These are phyloP conservation scores for Cephus nigrinus DNA, from an alignment of 2,888 invertebrate species.

Conservation along the genomic window DNA sequence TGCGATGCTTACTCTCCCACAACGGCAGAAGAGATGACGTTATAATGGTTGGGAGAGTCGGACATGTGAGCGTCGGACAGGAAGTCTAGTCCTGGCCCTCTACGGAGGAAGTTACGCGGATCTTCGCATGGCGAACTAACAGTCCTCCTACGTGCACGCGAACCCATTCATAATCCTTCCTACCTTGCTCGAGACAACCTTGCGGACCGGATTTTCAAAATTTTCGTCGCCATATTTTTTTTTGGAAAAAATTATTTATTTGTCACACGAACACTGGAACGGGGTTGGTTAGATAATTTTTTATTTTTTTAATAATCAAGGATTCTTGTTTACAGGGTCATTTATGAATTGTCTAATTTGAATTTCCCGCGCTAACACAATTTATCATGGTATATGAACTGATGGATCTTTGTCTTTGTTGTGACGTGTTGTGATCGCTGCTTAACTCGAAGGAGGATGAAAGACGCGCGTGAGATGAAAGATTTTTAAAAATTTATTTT, in stretches of 20 bases:
- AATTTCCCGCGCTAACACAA: conserved; percentile 27
- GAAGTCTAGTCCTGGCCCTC: conserved; percentile 47
- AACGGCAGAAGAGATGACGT: conserved; percentile 63
- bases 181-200: too few species aligned
- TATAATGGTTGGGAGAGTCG: conserved; percentile 61
- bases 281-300: too few species aligned
- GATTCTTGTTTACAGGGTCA: conserved; percentile 45
- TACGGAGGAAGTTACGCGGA: conserved; percentile 57
- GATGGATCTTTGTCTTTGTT: too few species aligned
- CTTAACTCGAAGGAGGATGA: too few species aligned
- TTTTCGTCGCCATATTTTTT: too few species aligned
- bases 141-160: conserved; percentile 63
- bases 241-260: too few species aligned
- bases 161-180: conserved; percentile 46
- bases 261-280: too few species aligned
- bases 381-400: too few species aligned
- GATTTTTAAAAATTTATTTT: background rate
- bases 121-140: conserved; percentile 63
- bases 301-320: too few species aligned
- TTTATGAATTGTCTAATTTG: conserved; percentile 47
- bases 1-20: conserved; percentile 66
- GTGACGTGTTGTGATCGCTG: too few species aligned
- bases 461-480: background rate
- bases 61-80: conserved; percentile 61
- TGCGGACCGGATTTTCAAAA: too few species aligned